phyloP scores from a whole-genome alignment of 2,888 invertebrate species.

The Leucozona laternaria region DNA sequence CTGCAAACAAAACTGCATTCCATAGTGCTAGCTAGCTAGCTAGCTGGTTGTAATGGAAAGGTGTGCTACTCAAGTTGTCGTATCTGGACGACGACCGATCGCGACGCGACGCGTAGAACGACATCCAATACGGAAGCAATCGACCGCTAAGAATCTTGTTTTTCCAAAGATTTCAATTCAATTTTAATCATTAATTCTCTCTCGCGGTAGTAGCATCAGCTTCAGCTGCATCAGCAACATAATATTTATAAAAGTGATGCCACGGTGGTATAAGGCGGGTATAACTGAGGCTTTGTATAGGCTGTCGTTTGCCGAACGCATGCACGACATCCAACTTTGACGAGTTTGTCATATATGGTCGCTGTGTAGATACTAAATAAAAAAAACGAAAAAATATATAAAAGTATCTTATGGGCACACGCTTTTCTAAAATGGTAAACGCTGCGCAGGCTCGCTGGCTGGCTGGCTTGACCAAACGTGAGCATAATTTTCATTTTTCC shows the following conservation, averaged over 20 bases:
- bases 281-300: constrained; percentile 24
- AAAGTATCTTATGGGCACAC: constrained; percentile 59
- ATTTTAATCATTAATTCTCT: constrained; percentile 72
- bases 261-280: neutral
- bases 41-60: constrained; percentile 58
- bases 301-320: constrained; percentile 32
- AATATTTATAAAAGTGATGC: constrained; percentile 30
- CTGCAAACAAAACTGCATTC: constrained; percentile 72
- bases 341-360: constrained; percentile 74
- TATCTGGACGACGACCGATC: constrained; percentile 75
- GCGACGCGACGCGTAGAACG: constrained; percentile 56
- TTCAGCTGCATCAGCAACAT: constrained; percentile 5
- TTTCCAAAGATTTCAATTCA: constrained; percentile 76
- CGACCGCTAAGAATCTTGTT: constrained; percentile 77
- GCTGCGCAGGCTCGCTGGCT: constrained; percentile 18
- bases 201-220: neutral
- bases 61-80: constrained; percentile 50
- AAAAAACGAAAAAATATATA: constrained; percentile 6
- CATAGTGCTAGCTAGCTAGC: constrained; percentile 37
- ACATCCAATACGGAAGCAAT: constrained; percentile 81
- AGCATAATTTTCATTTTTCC: constrained; percentile 58
- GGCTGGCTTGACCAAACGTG: constrained; percentile 34
- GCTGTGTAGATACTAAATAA: constrained; percentile 42
- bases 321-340: constrained; percentile 66
- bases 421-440: constrained; percentile 62